Percentiles rank a stretch among this genome's conserved stretches.
Conservation (phyloP, 2,113 vertebrate species). For the Sigmodon hispidus region DNA sequence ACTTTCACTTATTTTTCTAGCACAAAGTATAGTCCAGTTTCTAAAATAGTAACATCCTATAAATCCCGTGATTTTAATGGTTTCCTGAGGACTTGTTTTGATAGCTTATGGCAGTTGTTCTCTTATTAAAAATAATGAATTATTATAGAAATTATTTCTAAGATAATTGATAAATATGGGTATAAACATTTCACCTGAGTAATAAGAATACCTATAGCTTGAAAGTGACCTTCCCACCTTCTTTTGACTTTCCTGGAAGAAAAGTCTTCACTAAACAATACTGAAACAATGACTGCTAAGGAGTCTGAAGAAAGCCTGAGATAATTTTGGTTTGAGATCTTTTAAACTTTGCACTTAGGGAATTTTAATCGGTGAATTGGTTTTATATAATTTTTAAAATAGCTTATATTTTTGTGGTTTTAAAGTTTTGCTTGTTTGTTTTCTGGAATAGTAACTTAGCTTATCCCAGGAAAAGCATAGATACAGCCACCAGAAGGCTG, state of each 20-base stretch:
- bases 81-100: neutral
- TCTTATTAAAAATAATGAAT: slow-evolving; percentile 21
- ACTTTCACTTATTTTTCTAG: neutral
- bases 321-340: neutral
- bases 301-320: neutral
- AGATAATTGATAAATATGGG: neutral
- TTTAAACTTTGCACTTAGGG: neutral
- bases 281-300: neutral
- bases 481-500: neutral
- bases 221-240: neutral
- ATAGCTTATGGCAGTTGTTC: neutral
- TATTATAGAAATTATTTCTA: neutral
- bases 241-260: neutral
- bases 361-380: neutral
- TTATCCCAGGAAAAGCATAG: neutral
- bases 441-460: no score
- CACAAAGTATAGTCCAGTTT: neutral
- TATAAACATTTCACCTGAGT: neutral
- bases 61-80: neutral
- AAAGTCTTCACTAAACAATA: accelerated
- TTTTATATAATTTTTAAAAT: neutral
- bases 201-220: neutral
- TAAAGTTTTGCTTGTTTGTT: neutral
- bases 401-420: neutral
- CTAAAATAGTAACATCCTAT: neutral